These are phyloP conservation scores for Carassius auratus DNA, from an alignment of 2,113 vertebrate species.

Conservation along the genomic window DNA sequence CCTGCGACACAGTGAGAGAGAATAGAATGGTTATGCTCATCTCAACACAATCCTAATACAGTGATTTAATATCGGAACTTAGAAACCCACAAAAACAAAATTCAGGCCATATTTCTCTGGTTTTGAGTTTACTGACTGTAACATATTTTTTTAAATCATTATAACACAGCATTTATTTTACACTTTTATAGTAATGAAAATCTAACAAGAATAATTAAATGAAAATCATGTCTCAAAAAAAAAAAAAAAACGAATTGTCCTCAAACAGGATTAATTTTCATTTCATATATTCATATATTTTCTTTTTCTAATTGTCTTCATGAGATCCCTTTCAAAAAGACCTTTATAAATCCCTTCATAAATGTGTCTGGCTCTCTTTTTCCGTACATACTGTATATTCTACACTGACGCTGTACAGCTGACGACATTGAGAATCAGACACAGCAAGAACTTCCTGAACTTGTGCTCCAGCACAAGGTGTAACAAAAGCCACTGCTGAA, in stretches of 20 bases:
- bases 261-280: background rate
- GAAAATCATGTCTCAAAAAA: background rate
- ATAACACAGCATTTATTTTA: background rate
- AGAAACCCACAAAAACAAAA: background rate
- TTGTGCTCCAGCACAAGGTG: background rate
- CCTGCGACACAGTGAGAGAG: slow-evolving; percentile 71
- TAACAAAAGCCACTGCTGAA: background rate
- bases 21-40: background rate
- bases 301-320: too few relatives aligned
- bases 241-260: background rate
- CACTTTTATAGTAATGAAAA: background rate
- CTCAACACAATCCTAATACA: background rate
- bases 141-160: background rate
- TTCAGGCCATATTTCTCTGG: background rate
- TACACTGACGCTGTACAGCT: background rate
- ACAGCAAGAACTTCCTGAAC: background rate
- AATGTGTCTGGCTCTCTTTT: background rate
- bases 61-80: background rate
- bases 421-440: background rate
- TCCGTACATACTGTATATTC: background rate
- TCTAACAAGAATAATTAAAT: background rate
- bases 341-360: background rate
- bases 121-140: background rate
- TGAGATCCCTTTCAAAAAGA: background rate
- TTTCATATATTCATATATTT: too few relatives aligned